These are phyloP conservation scores for Atherinosoma microstoma DNA, from an alignment of 2,797 vertebrate species.

Conservation along the genomic window DNA sequence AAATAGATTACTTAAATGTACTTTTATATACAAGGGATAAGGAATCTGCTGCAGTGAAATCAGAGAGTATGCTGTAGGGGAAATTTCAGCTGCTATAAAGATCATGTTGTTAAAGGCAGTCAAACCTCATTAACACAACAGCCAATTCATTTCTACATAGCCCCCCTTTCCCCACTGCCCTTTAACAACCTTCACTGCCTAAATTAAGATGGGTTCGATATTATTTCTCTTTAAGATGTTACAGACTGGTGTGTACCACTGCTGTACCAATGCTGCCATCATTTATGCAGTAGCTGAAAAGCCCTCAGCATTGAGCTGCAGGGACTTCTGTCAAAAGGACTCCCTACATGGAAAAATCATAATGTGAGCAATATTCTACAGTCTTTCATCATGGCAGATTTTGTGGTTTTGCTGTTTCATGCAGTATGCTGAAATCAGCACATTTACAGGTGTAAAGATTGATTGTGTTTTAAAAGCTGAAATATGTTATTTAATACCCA, in stretches of 20 bases:
- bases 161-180: conserved; percentile 18
- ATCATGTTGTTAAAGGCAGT: conserved; percentile 49
- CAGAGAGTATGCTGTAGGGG: conserved; percentile 15
- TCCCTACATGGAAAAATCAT: conserved; percentile 31
- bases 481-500: neutral
- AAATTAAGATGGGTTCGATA: conserved; percentile 57
- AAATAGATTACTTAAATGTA: conserved; percentile 26
- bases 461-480: neutral
- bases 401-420: conserved; percentile 12
- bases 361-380: conserved; percentile 59
- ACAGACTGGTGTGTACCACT: conserved; percentile 36
- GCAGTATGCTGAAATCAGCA: conserved; percentile 12
- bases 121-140: conserved; percentile 41
- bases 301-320: conserved; percentile 44
- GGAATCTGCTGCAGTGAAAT: conserved; percentile 28
- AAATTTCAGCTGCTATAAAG: conserved; percentile 26
- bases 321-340: conserved; percentile 48
- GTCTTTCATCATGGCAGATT: conserved; percentile 34
- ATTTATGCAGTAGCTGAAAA: conserved; percentile 52
- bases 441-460: neutral
- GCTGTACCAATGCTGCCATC: conserved; percentile 59
- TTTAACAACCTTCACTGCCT: conserved; percentile 49
- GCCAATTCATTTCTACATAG: conserved; percentile 30
- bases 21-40: conserved; percentile 36
- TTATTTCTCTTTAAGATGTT: conserved; percentile 65